A percentile compares a stretch with the other conserved stretches of the same genome.
phyloP scores from a whole-genome alignment of 2,888 invertebrate species.

The Stenodera caucasica region DNA sequence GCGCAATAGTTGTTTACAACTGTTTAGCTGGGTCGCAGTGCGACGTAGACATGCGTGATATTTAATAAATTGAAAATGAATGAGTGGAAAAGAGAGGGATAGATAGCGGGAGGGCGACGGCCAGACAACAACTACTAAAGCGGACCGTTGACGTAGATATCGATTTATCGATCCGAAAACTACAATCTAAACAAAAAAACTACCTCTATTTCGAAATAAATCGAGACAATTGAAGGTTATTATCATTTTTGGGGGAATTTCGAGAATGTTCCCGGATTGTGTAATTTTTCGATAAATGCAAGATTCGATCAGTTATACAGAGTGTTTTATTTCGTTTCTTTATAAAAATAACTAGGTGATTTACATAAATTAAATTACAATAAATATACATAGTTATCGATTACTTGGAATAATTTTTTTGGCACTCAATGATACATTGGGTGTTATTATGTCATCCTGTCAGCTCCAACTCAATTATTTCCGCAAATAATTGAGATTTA shows the following conservation, averaged over 20 bases:
- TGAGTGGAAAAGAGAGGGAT: slow-evolving; percentile 29
- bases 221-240: not conserved
- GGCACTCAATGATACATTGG: too few relatives aligned
- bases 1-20: slow-evolving; percentile 60
- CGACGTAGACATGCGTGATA: slow-evolving; percentile 21
- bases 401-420: too few relatives aligned
- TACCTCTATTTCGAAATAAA: not conserved
- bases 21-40: slow-evolving; percentile 33
- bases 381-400: too few relatives aligned
- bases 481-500: too few relatives aligned
- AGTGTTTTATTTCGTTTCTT: not conserved
- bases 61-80: slow-evolving; percentile 12
- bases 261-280: not conserved
- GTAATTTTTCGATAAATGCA: not conserved
- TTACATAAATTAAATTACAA: too few relatives aligned
- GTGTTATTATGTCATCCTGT: too few relatives aligned
- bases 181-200: not conserved
- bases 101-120: not conserved
- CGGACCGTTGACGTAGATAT: not conserved
- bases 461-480: too few relatives aligned
- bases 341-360: too few relatives aligned
- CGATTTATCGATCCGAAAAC: not conserved
- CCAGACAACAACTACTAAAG: slow-evolving; percentile 12
- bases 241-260: not conserved
- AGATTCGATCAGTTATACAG: not conserved